These are phyloP conservation scores for Pseudopleuronectes americanus DNA, from an alignment of 2,797 vertebrate species.

Conservation along the genomic window DNA sequence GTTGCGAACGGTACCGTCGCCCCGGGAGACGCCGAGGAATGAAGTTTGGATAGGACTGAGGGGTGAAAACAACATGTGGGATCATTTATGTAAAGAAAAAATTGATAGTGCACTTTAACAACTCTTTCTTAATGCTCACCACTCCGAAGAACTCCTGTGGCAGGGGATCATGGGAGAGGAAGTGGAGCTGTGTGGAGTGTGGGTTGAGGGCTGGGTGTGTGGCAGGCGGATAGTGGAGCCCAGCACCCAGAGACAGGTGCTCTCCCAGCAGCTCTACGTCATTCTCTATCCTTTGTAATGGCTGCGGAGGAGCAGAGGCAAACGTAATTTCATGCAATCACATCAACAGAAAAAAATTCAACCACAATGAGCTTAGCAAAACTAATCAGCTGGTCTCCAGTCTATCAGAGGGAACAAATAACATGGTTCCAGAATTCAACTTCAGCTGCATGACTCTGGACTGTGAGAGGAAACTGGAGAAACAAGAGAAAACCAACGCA, in stretches of 20 bases:
- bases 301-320: slow-evolving; percentile 74
- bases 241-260: slow-evolving; percentile 92
- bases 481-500: too few species aligned
- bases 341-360: not conserved
- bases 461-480: too few species aligned
- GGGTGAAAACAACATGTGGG: slow-evolving; percentile 8
- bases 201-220: slow-evolving; percentile 88
- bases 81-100: not conserved
- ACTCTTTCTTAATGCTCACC: slow-evolving; percentile 82
- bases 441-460: too few species aligned
- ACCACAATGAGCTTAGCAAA: not conserved
- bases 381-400: not conserved
- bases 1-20: slow-evolving; percentile 94
- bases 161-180: slow-evolving; percentile 94
- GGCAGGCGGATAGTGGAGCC: slow-evolving; percentile 92
- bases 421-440: not conserved
- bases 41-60: slow-evolving; percentile 94
- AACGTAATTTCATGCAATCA: not conserved
- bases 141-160: slow-evolving; percentile 97
- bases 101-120: not conserved
- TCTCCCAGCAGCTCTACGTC: slow-evolving; percentile 97
- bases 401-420: not conserved
- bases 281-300: slow-evolving; percentile 98
- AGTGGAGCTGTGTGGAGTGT: slow-evolving; percentile 92
- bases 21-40: slow-evolving; percentile 95